A percentile compares a stretch with the other conserved stretches of the same genome.
Evolutionary conservation across 2,113 vertebrate genomes (phyloP).

Genomic region (Paratilapia polleni): DNA sequence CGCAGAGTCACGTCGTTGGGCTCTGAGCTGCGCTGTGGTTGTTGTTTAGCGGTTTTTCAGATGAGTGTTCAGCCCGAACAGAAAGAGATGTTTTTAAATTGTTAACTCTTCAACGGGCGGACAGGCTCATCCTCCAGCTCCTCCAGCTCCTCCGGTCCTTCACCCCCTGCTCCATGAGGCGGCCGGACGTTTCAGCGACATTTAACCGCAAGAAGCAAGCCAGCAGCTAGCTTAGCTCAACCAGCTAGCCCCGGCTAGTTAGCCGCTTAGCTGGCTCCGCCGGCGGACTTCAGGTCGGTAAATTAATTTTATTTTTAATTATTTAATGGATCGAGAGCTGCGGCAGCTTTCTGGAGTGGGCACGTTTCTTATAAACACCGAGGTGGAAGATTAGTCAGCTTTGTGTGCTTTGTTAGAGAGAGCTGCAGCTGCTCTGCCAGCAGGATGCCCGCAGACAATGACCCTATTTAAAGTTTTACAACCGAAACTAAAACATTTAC

Average conservation of each 20-base stretch:
- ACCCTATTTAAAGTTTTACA: background rate
- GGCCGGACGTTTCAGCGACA: background rate
- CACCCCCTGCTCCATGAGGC: background rate
- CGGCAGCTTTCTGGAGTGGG: background rate
- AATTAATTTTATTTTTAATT: background rate
- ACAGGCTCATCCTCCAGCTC: background rate
- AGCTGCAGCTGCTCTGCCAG: too few species aligned
- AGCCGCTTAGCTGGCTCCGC: constrained; percentile 2
- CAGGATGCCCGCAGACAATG: background rate
- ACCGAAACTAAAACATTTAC: accelerated
- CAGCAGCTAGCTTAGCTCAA: constrained; percentile 2
- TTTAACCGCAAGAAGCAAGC: background rate
- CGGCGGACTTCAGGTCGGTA: background rate
- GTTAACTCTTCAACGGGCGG: background rate
- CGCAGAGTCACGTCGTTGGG: background rate
- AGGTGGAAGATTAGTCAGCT: background rate
- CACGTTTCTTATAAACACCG: too few species aligned
- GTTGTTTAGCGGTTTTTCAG: background rate
- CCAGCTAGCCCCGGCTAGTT: constrained; percentile 15
- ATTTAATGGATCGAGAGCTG: background rate
- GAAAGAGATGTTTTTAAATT: background rate
- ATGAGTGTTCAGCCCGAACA: background rate
- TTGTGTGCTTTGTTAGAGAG: background rate
- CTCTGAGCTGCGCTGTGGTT: background rate
- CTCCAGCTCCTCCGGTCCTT: background rate